Evolutionary conservation across 2,888 invertebrate genomes (phyloP).

Genomic region (Formica aserva): DNA sequence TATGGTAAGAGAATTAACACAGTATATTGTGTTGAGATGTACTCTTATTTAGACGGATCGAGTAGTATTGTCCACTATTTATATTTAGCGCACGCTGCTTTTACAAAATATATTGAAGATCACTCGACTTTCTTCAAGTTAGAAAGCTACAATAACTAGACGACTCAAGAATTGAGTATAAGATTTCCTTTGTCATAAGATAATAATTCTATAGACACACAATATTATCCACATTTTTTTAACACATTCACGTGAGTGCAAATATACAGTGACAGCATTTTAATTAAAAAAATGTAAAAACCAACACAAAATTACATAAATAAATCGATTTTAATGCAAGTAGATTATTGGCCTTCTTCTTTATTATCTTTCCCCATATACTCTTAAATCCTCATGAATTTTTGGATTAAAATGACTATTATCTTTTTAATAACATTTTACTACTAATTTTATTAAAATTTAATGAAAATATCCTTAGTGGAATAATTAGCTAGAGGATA

Average conservation of each 20-base stretch:
- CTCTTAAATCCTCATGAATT: background rate
- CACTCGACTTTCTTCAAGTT: background rate
- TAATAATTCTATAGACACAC: background rate
- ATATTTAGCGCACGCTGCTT: background rate
- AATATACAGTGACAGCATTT: background rate
- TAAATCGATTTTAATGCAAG: background rate
- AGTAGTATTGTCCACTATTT: background rate
- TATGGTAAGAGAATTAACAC: background rate
- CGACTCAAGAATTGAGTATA: background rate
- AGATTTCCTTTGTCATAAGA: background rate
- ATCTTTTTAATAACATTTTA: background rate
- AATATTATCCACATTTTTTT: background rate
- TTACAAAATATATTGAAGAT: background rate
- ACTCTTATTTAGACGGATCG: background rate
- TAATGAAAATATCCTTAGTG: background rate
- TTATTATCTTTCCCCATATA: background rate
- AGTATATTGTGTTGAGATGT: background rate
- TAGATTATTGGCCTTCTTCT: background rate
- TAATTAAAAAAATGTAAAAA: background rate
- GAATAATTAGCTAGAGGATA: background rate
- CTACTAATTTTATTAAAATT: background rate
- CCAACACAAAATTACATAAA: background rate
- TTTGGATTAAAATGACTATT: background rate
- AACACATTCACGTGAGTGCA: background rate
- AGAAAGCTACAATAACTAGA: background rate